Base-by-base conservation (phyloP, 2,113 vertebrate genomes). In the Callocephalon fimbriatum region DNA sequence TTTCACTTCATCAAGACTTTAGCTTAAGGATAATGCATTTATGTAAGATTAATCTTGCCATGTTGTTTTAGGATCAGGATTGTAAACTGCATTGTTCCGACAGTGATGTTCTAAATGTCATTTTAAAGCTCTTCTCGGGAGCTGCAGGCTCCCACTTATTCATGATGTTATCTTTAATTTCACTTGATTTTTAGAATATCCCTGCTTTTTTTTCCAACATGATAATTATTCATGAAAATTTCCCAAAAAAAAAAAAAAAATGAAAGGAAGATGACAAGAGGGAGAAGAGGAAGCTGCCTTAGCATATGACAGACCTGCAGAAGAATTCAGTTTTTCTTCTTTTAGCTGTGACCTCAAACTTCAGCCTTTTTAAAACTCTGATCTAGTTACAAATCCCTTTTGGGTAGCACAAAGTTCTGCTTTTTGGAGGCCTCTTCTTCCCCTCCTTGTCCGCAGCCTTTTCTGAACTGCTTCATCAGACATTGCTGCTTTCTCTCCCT, bases 1-100 rank as follows among this genome's bases (percentile, higher is more conserved):
- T 93, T 97, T 96, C 91, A 91, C 93, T 97, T 96, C 86, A 53
- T 95, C 92, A 95, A 42, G 95, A 94, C 89, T 96, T 96, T 88
- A 97, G 96, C 95, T 90, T 97, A 97, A 96, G 97, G 98, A 97
- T 96, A 96, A 96, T 95, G 89, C 95, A 92, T 96, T 97, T 95
- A 95, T 96, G 95, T 96, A 92, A 98, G 94, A 95, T 97, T 96
- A 92, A 91, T 96, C 95, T 95, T 95, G 89, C 95, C 91, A 70
- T 93, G 92, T 94, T 95, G 83, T 96, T 96, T 97, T 95, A 93
- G 95, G 93, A 96, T 97, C 90, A 85, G 96, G 90, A 95, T 88
- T 67, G 66, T 87, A 84, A 97, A 85, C 82, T 51, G 74, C 87
- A 56, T 95, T 96, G 97, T 97, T 97, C 94, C 65, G 22, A 96